Evolutionary conservation across 1,140 invertebrate species (phyloP), one percentile per base, ranked within the genome.

Genomic region (Drosophila bocqueti): DNA sequence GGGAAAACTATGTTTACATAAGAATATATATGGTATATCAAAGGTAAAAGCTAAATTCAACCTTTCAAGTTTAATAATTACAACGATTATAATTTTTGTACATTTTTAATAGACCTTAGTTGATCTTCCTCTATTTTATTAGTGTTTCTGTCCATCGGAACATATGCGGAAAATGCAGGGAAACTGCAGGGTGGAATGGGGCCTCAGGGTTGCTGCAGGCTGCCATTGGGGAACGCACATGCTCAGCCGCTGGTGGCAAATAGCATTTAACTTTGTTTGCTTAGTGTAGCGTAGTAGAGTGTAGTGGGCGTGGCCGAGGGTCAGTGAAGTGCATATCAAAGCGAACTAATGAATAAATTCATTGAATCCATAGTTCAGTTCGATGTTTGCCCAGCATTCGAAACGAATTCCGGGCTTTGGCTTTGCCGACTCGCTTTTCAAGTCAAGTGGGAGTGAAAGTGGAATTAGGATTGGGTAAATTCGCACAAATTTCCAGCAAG

Each of bases 311-410:
- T 64, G 54, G 60, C 40, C 24, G 49, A 49, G 63, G 69, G 62
- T 68, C 73, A 72, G 62, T 74, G 65, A 67, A 84, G 74, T 89
- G 84, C 84, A 89, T 89, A 89, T 89, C 84, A 89, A 89, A 89
- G 84, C 74, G 75, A 90, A 89, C 81, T 89, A 89, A 89, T 89
- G 84, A 89, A 89, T 89, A 89, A 84, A 89, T 89, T 89, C 84
- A 89, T 84, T 90, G 85, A 89, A 89, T 90, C 74, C 60, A 54
- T 79, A 75, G 81, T 46, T 79, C 69, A 62, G 77, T 57, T 67
- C 74, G 63, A 84, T 78, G 78, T 89, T 90, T 84, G 73, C 85
- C 63, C 62, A 89, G 73, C 81, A 76, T 81, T 89, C 66, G 84
- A 78, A 75, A 62, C 67, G 57, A 46, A 62, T 76, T 59, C 50